Evolutionary conservation across 2,797 vertebrate genomes (phyloP), one percentile per base, ranked within the genome.

Genomic region (Fistularia commersonii): DNA sequence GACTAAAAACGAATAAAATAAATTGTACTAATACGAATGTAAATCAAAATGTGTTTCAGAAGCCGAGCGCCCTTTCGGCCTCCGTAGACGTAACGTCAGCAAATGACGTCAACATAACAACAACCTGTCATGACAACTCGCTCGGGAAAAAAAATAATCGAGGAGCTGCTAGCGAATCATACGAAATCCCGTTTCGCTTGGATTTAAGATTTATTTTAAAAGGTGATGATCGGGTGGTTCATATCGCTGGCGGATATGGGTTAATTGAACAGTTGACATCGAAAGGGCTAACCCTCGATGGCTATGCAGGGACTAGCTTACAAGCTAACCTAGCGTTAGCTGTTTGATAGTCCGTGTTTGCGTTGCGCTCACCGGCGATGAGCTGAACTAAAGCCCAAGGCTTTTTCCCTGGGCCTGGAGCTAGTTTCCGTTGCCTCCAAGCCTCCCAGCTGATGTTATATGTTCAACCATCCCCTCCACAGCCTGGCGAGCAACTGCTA

Each of bases 21-120:
- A 10, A 12, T 41, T 9, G 8, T 5, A 12, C 5, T 3, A 41
- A 5, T 12, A 11, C 8, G 2, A 6, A 41, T 41, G 11, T 11
- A 3, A 11, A 41, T 5, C 6, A 42, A 3, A 42, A 42, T 42
- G 6, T 6, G 12, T 13, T 42, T 42, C 3, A 15, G 8, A 0
- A 42, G 39, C 31, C 31, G 42, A 35, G 11, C 3, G 11, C 45
- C 53, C 8, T 64, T 8, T 65, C 80, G 77, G 82, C 82, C 82
- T 80, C 86, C 82, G 81, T 83, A 38, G 45, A 48, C 40, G 42
- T 51, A 15, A 34, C 61, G 47, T 61, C 43, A 31, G 14, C 31
- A 4, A 10, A 23, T 86, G 82, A 87, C 84, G 87, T 87, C 85
- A 80, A 71, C 52, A 87, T 73, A 82, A 86, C 80, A 87, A 87